Base-by-base conservation (phyloP, 1,140 invertebrate species). In the Gyrodactylus salaris region DNA sequence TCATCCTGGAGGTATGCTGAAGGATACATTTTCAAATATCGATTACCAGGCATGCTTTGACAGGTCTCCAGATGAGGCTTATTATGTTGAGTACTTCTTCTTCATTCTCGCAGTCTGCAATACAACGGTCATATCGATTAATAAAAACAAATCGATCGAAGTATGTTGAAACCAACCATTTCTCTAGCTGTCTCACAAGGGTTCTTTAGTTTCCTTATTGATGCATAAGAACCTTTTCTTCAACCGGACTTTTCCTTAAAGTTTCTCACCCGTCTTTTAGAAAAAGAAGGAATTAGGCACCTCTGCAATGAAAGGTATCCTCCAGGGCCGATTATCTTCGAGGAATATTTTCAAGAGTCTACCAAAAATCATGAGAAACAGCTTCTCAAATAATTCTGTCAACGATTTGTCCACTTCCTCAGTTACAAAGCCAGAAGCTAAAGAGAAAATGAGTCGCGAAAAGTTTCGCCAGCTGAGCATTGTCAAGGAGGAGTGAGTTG, bases 61-160 rank as follows among this genome's bases (percentile, higher is more conserved):
- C n/a, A n/a, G n/a, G n/a, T n/a, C n/a, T n/a, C 7, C 34, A 16
- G 7, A 54, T 7, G 34, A 54, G 34, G n/a, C n/a, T 54, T n/a
- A 54, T 16, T 54, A 54, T 25, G n/a, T 71, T 25, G 25, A 22
- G 25, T 91, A 96, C 78, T 95, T 96, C 80, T 86, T 96, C 73
- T 80, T 94, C 73, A 85, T 92, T 0, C 83, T 97, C 79, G 87
- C 91, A 19, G 85, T 94, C 71, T 97, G 92, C 79, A 96, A 97
- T 80, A 96, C 92, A 0, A 92, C 96, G 0, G 88, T 95, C 21
- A 91, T 95, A 25, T 87, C 88, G 73, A 1, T 73, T 16, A 71
- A 71, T 71, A 71, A 71, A 86, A 86, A 75, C 85, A 1, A 71
- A 71, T 25, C 70, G 1, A 71, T 24, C 21, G 25, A 24, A 25